These are phyloP conservation scores for Chitala chitala DNA, from an alignment of 2,113 vertebrate genomes.

Conservation along the genomic window DNA sequence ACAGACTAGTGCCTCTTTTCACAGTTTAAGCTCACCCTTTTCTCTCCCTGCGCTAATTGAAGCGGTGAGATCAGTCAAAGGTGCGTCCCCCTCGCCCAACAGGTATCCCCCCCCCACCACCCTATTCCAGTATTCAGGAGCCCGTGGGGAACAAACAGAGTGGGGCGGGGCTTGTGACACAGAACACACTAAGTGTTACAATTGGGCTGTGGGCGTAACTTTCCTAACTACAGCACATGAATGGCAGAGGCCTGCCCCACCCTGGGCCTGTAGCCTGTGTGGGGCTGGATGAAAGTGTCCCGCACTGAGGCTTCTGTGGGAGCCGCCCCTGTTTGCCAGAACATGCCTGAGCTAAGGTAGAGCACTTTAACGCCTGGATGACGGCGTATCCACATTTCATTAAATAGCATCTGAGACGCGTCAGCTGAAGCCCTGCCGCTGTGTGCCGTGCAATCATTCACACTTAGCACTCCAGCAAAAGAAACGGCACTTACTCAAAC, in stretches of 20 bases:
- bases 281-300: not conserved
- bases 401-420: not conserved
- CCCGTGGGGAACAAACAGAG: not conserved
- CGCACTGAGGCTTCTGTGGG: not conserved
- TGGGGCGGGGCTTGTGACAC: not conserved
- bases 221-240: not conserved
- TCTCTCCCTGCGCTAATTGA: slow-evolving; percentile 17
- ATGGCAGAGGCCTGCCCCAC: not conserved
- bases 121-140: not conserved
- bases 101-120: not conserved
- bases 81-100: not conserved
- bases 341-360: not conserved
- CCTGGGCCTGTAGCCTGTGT: not conserved
- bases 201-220: not conserved
- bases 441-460: not conserved
- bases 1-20: not conserved
- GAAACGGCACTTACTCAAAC: no score
- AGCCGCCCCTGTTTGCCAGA: not conserved
- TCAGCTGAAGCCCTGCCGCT: not conserved
- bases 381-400: not conserved
- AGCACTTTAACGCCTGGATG: not conserved
- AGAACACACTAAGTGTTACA: not conserved
- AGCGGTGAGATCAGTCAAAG: not conserved
- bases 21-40: slow-evolving; percentile 22
- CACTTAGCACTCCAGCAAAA: not conserved